Evolutionary conservation across 2,113 vertebrate species (phyloP).

Genomic region (Blennius ocellaris): DNA sequence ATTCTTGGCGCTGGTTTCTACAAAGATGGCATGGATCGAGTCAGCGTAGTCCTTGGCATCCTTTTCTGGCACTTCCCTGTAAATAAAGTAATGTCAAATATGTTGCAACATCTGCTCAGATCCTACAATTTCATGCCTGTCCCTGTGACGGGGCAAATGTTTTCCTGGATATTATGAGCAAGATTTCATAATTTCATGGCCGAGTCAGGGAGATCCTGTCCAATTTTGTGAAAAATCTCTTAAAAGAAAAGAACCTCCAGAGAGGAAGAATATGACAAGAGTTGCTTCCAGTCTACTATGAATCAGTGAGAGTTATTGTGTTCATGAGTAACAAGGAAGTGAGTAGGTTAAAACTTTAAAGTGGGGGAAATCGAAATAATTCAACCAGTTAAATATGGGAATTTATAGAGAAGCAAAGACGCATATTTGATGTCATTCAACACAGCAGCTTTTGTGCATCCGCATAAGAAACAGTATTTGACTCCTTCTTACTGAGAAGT

Average conservation of each 20-base stretch:
- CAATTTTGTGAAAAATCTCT: not conserved
- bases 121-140: slow-evolving; percentile 10
- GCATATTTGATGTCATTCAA: too few relatives aligned
- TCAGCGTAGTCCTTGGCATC: slow-evolving; percentile 99
- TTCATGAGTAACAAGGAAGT: too few relatives aligned
- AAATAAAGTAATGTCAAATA: slow-evolving; percentile 51
- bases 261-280: not conserved
- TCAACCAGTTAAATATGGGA: too few relatives aligned
- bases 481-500: too few relatives aligned
- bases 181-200: slow-evolving; percentile 14
- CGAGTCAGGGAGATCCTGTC: not conserved
- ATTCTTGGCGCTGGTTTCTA: slow-evolving; percentile 98
- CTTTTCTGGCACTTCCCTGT: slow-evolving; percentile 95
- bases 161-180: not conserved
- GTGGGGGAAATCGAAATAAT: too few relatives aligned
- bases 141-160: slow-evolving; percentile 17
- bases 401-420: too few relatives aligned
- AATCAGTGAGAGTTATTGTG: not conserved
- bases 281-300: not conserved
- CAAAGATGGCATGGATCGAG: slow-evolving; percentile 97
- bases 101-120: slow-evolving; percentile 22
- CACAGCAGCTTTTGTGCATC: too few relatives aligned
- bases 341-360: too few relatives aligned
- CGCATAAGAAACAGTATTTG: too few relatives aligned
- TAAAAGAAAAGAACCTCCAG: not conserved